Evolutionary conservation across 2,888 invertebrate genomes (phyloP).

Genomic region (Metellina segmentata): DNA sequence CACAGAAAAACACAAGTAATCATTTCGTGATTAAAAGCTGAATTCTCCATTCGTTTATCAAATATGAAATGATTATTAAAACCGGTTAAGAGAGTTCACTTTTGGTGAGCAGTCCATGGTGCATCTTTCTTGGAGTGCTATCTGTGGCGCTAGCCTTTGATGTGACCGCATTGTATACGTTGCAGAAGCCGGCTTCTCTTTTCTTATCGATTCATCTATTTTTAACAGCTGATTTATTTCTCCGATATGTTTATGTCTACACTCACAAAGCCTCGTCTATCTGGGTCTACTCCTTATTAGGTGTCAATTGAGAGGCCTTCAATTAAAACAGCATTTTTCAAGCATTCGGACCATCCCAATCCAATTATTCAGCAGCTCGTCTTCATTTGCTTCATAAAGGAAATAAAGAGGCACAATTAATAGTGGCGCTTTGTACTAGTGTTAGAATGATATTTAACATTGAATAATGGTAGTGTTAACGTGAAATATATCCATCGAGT

Average conservation of each 20-base stretch:
- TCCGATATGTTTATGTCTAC: constrained; percentile 1
- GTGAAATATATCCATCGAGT: too few species aligned
- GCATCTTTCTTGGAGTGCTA: background rate
- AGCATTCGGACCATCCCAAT: background rate
- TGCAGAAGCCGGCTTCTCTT: background rate
- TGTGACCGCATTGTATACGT: background rate
- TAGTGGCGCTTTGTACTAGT: too few species aligned
- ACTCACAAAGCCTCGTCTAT: background rate
- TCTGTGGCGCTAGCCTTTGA: background rate
- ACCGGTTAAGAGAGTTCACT: background rate
- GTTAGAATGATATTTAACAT: too few species aligned
- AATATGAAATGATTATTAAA: background rate
- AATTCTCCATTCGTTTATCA: background rate
- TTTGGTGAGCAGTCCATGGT: background rate
- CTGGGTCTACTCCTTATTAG: background rate
- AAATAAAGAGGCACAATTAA: too few species aligned
- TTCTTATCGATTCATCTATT: background rate
- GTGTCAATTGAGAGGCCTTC: background rate
- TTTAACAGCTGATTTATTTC: constrained; percentile 1
- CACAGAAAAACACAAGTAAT: constrained; percentile 36
- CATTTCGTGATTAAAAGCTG: background rate
- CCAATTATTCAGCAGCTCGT: too few species aligned
- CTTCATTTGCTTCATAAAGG: too few species aligned
- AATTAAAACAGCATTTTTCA: background rate
- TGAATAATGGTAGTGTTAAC: too few species aligned